These are phyloP conservation scores for Chloroclystis v-ata DNA, from an alignment of 2,888 invertebrate species.

Conservation along the genomic window DNA sequence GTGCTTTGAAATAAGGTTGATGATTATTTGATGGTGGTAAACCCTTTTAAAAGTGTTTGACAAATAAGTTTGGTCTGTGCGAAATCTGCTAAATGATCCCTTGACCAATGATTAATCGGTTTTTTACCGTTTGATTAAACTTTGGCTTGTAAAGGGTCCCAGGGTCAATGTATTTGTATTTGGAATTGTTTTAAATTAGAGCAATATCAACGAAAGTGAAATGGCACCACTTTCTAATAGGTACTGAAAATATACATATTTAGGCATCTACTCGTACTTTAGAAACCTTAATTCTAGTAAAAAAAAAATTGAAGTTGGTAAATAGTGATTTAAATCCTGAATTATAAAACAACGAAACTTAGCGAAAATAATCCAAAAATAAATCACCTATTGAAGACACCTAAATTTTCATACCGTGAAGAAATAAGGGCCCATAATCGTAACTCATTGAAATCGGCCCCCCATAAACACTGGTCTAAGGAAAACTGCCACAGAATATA, in stretches of 20 bases:
- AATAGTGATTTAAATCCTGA: no score
- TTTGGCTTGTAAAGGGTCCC: slow-evolving; percentile 13
- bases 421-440: slow-evolving; percentile 4
- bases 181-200: not conserved
- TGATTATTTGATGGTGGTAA: slow-evolving; percentile 20
- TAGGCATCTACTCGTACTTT: no score
- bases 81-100: slow-evolving; percentile 34
- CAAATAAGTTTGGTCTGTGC: slow-evolving; percentile 40
- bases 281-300: no score
- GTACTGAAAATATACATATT: no score
- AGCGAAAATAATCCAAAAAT: no score
- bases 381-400: not conserved
- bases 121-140: slow-evolving; percentile 31
- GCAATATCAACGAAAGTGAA: not conserved
- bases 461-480: slow-evolving; percentile 8
- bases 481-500: slow-evolving; percentile 5
- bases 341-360: no score
- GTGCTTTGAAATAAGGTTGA: slow-evolving; percentile 11
- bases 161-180: slow-evolving; percentile 15
- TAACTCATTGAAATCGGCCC: slow-evolving; percentile 7
- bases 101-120: slow-evolving; percentile 38
- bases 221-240: no score
- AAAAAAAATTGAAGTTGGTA: no score
- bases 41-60: slow-evolving; percentile 39
- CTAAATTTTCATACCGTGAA: slow-evolving; percentile 2